phyloP scores from a whole-genome alignment of 2,113 vertebrate genomes.

The Athene noctua region DNA sequence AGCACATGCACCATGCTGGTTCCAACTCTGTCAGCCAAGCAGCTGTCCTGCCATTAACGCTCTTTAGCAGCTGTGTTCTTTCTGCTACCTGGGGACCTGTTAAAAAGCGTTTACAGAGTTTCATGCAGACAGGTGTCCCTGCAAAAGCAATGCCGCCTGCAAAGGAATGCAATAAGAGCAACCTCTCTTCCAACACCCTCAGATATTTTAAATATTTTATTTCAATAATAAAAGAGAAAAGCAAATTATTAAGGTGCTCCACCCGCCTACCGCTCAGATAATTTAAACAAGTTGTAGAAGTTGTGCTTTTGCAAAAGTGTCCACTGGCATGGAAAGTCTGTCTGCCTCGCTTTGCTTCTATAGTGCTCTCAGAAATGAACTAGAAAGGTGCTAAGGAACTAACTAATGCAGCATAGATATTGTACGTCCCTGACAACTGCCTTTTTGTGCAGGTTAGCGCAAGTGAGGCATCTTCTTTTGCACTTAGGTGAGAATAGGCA shows the following conservation, averaged over 20 bases:
- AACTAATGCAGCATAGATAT: background rate
- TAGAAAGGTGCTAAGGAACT: background rate
- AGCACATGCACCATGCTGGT: slow-evolving; percentile 47
- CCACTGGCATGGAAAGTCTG: background rate
- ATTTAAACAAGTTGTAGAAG: background rate
- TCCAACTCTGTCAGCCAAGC: slow-evolving; percentile 78
- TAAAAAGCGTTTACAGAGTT: slow-evolving; percentile 49
- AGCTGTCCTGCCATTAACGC: slow-evolving; percentile 65
- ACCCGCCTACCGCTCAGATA: background rate
- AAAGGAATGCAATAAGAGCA: slow-evolving; percentile 51
- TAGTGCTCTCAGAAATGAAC: background rate
- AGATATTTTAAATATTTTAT: slow-evolving; percentile 26
- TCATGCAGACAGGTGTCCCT: slow-evolving; percentile 67
- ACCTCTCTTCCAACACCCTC: background rate
- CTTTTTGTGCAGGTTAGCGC: background rate
- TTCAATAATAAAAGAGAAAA: slow-evolving; percentile 37
- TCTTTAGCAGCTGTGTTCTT: slow-evolving; percentile 67
- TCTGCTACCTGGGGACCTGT: slow-evolving; percentile 59
- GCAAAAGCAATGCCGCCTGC: slow-evolving; percentile 25
- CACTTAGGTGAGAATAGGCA: background rate
- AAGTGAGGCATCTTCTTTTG: background rate
- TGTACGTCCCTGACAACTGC: background rate
- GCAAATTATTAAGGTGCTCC: background rate
- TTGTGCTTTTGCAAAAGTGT: background rate
- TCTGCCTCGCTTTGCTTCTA: background rate